phyloP scores from a whole-genome alignment of 2,113 vertebrate genomes.

The Epinephelus lanceolatus region DNA sequence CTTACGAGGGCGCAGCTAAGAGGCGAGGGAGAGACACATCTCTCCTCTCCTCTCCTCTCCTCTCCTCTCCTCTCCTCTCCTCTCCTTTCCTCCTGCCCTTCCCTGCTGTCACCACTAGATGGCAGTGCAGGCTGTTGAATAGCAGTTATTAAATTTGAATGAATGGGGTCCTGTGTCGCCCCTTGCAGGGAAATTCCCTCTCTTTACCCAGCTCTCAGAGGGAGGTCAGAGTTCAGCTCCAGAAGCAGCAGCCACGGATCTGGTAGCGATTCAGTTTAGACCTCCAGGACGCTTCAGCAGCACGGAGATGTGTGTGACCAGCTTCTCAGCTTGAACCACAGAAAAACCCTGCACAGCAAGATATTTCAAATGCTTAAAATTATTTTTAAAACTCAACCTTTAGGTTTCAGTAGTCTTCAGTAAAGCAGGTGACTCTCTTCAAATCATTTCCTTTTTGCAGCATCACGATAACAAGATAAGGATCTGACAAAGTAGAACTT shows the following conservation, averaged over 20 bases:
- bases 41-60: not conserved
- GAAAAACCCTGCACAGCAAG: not conserved
- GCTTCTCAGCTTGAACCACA: no score
- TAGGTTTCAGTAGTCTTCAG: not conserved
- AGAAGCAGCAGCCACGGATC: not conserved
- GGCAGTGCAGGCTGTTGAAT: constrained; percentile 42
- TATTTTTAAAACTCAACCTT: not conserved
- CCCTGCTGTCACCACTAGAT: constrained; percentile 54
- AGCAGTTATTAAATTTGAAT: not conserved
- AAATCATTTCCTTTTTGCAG: not conserved
- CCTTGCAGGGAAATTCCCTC: constrained; percentile 37
- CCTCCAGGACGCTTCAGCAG: not conserved
- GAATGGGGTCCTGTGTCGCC: constrained; percentile 36
- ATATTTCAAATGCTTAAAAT: not conserved
- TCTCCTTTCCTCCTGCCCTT: not conserved
- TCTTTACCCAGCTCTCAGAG: not conserved
- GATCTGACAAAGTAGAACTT: not conserved
- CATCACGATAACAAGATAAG: not conserved
- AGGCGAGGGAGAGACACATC: no score
- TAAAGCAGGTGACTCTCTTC: not conserved
- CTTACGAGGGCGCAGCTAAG: no score
- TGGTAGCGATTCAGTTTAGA: not conserved
- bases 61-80: not conserved
- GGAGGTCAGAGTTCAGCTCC: constrained; percentile 44
- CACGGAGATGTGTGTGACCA: not conserved